Evolutionary conservation across 1,140 invertebrate species (phyloP).

Genomic region (Cardiocondyla obscurior): DNA sequence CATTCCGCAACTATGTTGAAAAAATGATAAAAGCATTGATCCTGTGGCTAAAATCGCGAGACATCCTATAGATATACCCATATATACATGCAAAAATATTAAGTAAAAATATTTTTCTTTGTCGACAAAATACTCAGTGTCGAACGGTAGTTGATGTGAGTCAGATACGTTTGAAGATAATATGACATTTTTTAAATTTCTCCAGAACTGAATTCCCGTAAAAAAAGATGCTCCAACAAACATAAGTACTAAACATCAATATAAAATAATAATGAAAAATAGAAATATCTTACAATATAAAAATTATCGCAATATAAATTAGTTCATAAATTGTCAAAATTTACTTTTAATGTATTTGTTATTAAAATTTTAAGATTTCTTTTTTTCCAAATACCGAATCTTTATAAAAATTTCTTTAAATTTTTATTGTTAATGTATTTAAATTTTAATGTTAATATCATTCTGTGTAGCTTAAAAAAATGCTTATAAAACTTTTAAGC

Average conservation of each 20-base stretch:
- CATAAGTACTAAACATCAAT: neutral
- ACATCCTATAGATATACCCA: neutral
- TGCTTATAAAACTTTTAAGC: neutral
- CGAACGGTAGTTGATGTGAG: neutral
- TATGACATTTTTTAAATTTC: neutral
- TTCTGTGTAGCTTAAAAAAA: too few species aligned
- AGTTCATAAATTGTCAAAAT: too few species aligned
- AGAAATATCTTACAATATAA: neutral
- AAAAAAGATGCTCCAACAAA: too few species aligned
- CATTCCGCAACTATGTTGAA: neutral
- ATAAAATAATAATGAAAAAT: neutral
- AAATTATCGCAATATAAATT: neutral
- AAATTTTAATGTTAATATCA: neutral
- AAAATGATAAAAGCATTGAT: neutral
- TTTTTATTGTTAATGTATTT: neutral
- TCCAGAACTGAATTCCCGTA: neutral
- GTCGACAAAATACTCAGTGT: neutral
- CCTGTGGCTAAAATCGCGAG: neutral
- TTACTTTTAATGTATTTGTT: too few species aligned
- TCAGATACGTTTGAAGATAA: neutral
- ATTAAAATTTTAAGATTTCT: too few species aligned
- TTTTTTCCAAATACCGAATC: too few species aligned
- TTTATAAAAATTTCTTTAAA: neutral
- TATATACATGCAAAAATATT: neutral
- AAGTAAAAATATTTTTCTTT: constrained; percentile 3